Percentiles rank a stretch among this genome's conserved stretches.
These are phyloP conservation scores for Cettia cetti DNA, from an alignment of 2,113 vertebrate genomes.

Conservation along the genomic window DNA sequence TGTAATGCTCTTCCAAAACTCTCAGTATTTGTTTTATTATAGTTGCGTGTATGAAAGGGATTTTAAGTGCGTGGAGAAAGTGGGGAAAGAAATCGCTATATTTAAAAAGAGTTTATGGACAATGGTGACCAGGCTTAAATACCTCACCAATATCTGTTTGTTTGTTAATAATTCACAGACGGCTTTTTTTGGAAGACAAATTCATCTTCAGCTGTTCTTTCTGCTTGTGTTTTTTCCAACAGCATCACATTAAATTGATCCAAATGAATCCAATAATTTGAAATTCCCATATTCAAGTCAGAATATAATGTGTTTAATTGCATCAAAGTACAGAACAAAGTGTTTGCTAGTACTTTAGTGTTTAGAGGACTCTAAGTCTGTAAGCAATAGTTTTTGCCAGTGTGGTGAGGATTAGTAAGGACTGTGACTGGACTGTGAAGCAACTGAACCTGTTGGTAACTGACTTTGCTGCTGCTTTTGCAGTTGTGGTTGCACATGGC, in stretches of 20 bases:
- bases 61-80: background rate
- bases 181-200: background rate
- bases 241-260: background rate
- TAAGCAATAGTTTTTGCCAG: background rate
- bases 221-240: background rate
- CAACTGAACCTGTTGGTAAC: background rate
- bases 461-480: background rate
- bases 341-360: background rate
- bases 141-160: background rate
- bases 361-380: background rate
- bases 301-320: background rate
- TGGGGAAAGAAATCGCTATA: rapidly evolving
- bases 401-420: background rate
- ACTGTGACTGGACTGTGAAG: background rate
- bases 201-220: background rate
- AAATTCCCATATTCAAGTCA: background rate
- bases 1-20: background rate
- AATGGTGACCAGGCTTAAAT: background rate
- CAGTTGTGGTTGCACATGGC: background rate
- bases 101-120: background rate
- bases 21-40: background rate
- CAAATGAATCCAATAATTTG: background rate
- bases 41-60: background rate
- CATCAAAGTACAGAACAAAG: background rate
- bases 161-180: background rate